A percentile compares a stretch with the other conserved stretches of the same genome.
Evolutionary conservation across 2,797 vertebrate species (phyloP).

Genomic region (Stomatorhinus walkeri): DNA sequence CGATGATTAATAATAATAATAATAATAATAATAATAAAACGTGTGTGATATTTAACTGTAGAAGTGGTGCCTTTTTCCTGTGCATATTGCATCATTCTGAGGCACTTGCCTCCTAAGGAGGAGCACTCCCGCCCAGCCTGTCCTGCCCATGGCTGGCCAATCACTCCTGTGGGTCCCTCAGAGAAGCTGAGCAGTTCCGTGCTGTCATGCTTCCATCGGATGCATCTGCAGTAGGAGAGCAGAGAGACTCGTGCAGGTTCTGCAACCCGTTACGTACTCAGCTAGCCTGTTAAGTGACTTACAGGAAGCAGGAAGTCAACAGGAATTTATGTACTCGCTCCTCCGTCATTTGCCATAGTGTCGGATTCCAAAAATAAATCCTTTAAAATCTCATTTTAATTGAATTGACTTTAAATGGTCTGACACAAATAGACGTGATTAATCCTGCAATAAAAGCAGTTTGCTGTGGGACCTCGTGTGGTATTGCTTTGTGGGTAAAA

Average conservation of each 20-base stretch:
- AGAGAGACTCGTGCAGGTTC: constrained; percentile 16
- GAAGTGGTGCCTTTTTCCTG: background rate
- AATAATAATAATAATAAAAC: background rate
- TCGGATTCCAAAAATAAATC: constrained; percentile 22
- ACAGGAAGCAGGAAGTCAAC: constrained; percentile 30
- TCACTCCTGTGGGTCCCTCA: background rate
- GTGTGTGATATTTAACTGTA: background rate
- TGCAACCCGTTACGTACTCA: constrained; percentile 34
- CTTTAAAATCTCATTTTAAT: constrained; percentile 15
- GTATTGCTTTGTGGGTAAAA: background rate
- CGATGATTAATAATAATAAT: background rate
- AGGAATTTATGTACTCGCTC: constrained; percentile 21
- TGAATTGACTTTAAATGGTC: constrained; percentile 17
- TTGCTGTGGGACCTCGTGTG: background rate
- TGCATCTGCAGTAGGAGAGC: background rate
- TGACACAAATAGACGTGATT: constrained; percentile 8
- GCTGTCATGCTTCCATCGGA: background rate
- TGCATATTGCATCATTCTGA: background rate
- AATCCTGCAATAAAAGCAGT: background rate
- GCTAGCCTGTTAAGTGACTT: constrained; percentile 31
- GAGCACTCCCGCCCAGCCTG: background rate
- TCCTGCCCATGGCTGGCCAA: background rate
- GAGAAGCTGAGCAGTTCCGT: background rate
- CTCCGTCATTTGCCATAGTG: constrained; percentile 24
- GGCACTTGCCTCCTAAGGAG: background rate